A percentile compares a stretch with the other conserved stretches of the same genome.
phyloP scores from a whole-genome alignment of 2,888 invertebrate genomes.

The Leistus spinibarbis region DNA sequence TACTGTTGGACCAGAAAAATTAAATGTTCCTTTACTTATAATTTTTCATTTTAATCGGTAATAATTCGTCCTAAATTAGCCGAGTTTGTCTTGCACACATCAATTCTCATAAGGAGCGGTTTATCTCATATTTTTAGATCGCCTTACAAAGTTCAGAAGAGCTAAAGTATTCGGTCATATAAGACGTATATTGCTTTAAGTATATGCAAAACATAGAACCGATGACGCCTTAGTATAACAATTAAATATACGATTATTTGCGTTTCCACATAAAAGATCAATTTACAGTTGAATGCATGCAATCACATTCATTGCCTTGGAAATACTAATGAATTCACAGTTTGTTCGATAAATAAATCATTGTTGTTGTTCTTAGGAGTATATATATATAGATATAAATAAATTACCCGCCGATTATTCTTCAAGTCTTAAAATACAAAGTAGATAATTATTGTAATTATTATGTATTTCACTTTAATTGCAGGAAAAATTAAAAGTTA shows the following conservation, averaged over 20 bases:
- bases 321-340: slow-evolving; percentile 14
- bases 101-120: no score
- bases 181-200: no score
- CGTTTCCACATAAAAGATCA: slow-evolving; percentile 11
- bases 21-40: no score
- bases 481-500: neutral
- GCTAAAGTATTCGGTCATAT: no score
- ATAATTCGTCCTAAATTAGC: no score
- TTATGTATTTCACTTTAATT: neutral
- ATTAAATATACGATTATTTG: neutral
- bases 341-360: slow-evolving; percentile 28
- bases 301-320: slow-evolving; percentile 17
- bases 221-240: neutral
- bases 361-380: neutral
- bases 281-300: slow-evolving; percentile 30
- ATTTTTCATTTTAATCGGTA: no score
- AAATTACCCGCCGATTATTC: neutral
- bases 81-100: no score
- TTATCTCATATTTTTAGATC: no score
- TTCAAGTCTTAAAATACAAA: neutral
- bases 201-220: no score
- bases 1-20: no score
- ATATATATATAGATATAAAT: neutral
- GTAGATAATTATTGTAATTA: neutral
- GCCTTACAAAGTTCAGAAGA: no score